Conservation (phyloP, 2,797 vertebrate genomes). For the Rhinatrema bivittatum region DNA sequence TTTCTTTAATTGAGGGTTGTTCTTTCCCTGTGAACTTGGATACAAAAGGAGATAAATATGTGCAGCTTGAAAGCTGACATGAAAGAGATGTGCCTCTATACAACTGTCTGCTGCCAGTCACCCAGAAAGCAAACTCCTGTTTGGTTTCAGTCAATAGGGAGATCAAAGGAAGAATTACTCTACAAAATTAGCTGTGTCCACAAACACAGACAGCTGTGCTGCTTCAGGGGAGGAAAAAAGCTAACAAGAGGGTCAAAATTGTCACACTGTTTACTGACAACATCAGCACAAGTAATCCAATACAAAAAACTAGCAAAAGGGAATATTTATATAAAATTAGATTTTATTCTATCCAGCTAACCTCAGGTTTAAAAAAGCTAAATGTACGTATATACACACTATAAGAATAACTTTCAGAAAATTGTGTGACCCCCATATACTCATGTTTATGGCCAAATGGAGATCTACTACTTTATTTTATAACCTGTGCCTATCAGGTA, state of each 20-base stretch:
- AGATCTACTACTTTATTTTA: too few species aligned
- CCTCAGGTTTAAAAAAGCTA: too few species aligned
- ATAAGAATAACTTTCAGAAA: too few species aligned
- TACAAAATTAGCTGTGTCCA: constrained; percentile 13
- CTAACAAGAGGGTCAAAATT: not conserved
- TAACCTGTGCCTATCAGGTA: too few species aligned
- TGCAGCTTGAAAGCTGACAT: constrained; percentile 6
- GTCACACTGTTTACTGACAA: constrained; percentile 1
- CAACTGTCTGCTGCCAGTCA: constrained; percentile 6
- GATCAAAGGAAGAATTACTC: constrained; percentile 13
- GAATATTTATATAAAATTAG: too few species aligned
- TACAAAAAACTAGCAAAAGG: too few species aligned
- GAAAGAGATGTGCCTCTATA: constrained; percentile 9
- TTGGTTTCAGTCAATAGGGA: constrained; percentile 13
- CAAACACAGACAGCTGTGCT: constrained; percentile 11
- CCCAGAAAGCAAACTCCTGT: constrained; percentile 12
- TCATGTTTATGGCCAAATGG: too few species aligned
- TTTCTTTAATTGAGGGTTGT: constrained; percentile 18
- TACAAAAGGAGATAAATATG: constrained; percentile 6
- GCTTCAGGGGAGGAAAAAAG: constrained; percentile 7
- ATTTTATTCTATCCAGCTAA: too few species aligned
- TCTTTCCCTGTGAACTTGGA: constrained; percentile 6
- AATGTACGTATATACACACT: too few species aligned
- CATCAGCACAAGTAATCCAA: too few species aligned
- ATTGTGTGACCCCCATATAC: too few species aligned